These are phyloP conservation scores for Chloebia gouldiae DNA, from an alignment of 2,113 vertebrate genomes.

Conservation along the genomic window DNA sequence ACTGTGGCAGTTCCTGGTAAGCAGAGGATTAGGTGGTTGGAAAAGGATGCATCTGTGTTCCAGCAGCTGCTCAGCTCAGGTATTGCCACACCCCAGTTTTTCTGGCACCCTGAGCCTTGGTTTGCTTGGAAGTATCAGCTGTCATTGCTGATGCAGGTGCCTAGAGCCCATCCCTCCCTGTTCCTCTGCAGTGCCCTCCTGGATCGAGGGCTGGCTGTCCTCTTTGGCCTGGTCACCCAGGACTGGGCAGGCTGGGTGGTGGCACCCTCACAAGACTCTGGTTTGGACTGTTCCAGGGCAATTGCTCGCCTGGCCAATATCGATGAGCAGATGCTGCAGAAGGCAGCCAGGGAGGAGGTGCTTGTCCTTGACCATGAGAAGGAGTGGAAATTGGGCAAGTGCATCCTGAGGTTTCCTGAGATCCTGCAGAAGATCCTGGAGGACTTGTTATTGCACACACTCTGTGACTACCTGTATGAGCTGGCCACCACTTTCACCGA, in stretches of 20 bases:
- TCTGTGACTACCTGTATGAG: conserved; percentile 97
- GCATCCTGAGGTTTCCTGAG: conserved; percentile 93
- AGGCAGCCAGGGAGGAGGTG: conserved; percentile 81
- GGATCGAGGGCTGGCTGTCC: accelerated
- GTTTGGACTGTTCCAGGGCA: conserved; percentile 72
- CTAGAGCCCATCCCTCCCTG: neutral
- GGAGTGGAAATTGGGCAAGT: conserved; percentile 95
- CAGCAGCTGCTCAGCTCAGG: neutral
- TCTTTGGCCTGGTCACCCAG: neutral
- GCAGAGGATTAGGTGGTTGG: neutral
- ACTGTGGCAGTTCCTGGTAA: neutral
- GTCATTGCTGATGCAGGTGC: neutral
- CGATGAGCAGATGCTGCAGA: conserved; percentile 79
- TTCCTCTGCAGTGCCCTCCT: neutral
- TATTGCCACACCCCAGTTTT: neutral
- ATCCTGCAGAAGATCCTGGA: conserved; percentile 94
- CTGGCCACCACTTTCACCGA: conserved; percentile 97
- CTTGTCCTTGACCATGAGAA: conserved; percentile 91
- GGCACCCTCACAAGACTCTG: neutral
- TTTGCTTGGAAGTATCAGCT: neutral
- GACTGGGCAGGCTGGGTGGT: neutral
- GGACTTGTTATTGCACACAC: conserved; percentile 89
- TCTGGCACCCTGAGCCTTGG: neutral
- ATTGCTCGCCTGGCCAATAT: conserved; percentile 90
- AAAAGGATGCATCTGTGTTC: neutral